Base-by-base conservation (phyloP, 2,888 invertebrate species). In the Anodontia alba region DNA sequence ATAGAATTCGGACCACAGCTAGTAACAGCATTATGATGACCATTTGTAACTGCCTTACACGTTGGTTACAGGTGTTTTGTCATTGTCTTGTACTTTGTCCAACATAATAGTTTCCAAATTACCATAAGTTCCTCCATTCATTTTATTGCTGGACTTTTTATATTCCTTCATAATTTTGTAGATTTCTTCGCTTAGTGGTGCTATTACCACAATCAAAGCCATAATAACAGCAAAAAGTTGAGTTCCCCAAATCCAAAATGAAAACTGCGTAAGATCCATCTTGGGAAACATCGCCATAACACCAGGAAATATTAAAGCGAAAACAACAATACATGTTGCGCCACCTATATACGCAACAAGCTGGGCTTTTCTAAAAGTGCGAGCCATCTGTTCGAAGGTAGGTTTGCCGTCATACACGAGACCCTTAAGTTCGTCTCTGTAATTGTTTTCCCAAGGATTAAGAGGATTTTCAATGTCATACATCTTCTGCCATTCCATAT, bases 401-500 rank as follows among this genome's bases (percentile, higher is more conserved):
- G 92, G 92, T 67, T 91, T 88, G 2, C 88, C 89, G n/a, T 91
- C 90, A 54, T 90, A 91, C 42, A 88, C 83, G 66, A 90, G 83
- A 1, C 90, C 92, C 71, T 89, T 88, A 33, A 92, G 76, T 33
- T 92, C 92, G 36, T 91, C 92, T 12, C 90, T 80, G 75, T 88
- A 92, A 70, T 91, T 89, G n/a, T 89, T 70, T 68, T 92, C 91
- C 92, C 92, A 92, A 5, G 92, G 92, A 71, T 92, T 91, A 0
- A 92, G 84, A 0, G 91, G 92, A 77, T 92, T 92, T 78, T 92
- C 92, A 31, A 92, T 92, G 81, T 91, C 91, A 72, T 91, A 91
- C 89, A 92, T 90, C 76, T 92, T 92, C 81, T 91, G 90, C 92
- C 92, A 92, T 82, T 92, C 92, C 49, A 75, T 62, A 54, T 91